These are phyloP conservation scores for Ladona fulva DNA, from an alignment of 1,140 invertebrate genomes.

Conservation along the genomic window DNA sequence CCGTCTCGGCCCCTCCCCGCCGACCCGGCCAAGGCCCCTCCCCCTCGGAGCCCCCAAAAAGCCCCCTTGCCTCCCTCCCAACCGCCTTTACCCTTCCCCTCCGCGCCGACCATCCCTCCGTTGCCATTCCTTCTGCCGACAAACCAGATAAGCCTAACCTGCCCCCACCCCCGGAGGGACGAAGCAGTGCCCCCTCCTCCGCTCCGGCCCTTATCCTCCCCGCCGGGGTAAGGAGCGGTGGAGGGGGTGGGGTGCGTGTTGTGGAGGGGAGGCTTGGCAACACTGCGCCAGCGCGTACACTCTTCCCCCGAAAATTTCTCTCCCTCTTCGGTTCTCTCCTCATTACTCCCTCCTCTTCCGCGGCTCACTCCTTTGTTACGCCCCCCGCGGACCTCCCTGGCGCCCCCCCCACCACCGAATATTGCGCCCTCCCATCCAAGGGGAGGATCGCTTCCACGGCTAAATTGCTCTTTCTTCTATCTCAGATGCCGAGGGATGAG, in stretches of 20 bases:
- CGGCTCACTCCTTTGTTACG: background rate
- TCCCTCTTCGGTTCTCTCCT: background rate
- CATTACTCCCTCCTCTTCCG: background rate
- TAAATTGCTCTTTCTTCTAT: no score
- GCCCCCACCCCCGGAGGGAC: background rate
- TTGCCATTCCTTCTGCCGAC: background rate
- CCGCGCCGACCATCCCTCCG: background rate
- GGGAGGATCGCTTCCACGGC: no score
- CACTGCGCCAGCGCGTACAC: background rate
- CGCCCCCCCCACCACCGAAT: no score
- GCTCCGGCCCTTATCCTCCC: background rate
- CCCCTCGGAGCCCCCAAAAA: background rate
- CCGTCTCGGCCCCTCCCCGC: background rate
- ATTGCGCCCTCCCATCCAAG: no score
- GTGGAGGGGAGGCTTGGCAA: background rate
- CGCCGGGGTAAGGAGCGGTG: background rate
- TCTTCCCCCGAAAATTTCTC: background rate
- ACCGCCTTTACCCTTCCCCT: background rate
- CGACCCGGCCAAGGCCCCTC: background rate
- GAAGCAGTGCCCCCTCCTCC: background rate
- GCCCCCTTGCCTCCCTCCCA: background rate
- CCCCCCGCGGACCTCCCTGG: no score
- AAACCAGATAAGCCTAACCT: slow-evolving; percentile 9
- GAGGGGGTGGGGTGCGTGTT: background rate
- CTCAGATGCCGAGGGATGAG: no score